Evolutionary conservation across 2,113 vertebrate species (phyloP).

Genomic region (Aldabrachelys gigantea): DNA sequence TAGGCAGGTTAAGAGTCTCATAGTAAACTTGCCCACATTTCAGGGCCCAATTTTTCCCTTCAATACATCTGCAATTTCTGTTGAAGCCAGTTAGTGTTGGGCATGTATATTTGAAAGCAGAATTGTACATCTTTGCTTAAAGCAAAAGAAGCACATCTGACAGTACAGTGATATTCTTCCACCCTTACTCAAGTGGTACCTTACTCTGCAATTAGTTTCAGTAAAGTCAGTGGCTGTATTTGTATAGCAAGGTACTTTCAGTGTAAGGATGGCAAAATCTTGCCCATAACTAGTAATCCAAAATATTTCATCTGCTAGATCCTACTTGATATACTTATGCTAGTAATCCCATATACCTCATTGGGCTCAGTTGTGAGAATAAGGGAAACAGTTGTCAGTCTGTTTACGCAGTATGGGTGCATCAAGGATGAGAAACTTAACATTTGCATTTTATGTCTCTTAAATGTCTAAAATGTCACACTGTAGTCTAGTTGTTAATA

Average conservation of each 20-base stretch:
- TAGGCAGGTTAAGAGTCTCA: neutral
- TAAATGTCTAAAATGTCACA: neutral
- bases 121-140: neutral
- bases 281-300: neutral
- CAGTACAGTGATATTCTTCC: neutral
- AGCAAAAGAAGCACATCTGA: fast-evolving
- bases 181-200: neutral
- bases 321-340: neutral
- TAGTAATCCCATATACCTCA: neutral
- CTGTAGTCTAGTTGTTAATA: neutral
- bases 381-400: neutral
- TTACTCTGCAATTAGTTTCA: fast-evolving
- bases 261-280: fast-evolving
- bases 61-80: neutral
- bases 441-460: neutral
- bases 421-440: neutral
- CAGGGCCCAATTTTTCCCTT: neutral
- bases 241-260: fast-evolving
- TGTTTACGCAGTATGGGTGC: neutral
- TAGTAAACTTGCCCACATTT: neutral
- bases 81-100: neutral
- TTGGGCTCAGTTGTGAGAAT: neutral
- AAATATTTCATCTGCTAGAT: neutral
- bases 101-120: neutral
- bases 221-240: fast-evolving